Conservation (phyloP, 2,113 vertebrate species). For the Neodontobutis hainanensis region DNA sequence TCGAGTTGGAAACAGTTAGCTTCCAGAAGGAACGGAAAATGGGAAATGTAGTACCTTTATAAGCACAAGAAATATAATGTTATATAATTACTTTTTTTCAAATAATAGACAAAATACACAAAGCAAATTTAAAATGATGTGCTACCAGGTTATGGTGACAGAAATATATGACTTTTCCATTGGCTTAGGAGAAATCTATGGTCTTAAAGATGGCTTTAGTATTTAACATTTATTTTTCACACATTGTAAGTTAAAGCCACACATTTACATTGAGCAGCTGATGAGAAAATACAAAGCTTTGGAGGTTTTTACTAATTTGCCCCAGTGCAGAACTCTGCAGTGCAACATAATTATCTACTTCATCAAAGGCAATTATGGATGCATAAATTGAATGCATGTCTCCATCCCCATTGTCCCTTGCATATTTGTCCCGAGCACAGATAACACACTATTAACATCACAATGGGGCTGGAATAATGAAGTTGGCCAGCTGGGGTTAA, state of each 20-base stretch:
- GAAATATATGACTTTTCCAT: no score
- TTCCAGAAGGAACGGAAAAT: slow-evolving; percentile 29
- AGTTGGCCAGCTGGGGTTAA: slow-evolving; percentile 70
- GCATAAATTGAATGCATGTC: slow-evolving; percentile 74
- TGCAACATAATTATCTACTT: slow-evolving; percentile 77
- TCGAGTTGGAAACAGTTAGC: slow-evolving; percentile 55
- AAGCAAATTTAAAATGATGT: no score
- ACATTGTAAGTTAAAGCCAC: no score
- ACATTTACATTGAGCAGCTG: slow-evolving; percentile 19
- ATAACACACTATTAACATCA: slow-evolving; percentile 77
- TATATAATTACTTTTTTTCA: background rate
- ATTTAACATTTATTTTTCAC: no score
- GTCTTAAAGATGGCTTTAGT: no score
- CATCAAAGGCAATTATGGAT: slow-evolving; percentile 76
- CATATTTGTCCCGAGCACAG: slow-evolving; percentile 72
- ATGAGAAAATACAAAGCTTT: slow-evolving; percentile 33
- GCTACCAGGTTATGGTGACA: no score
- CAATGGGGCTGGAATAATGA: slow-evolving; percentile 74
- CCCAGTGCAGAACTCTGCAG: slow-evolving; percentile 43
- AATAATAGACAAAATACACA: background rate
- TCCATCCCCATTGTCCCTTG: slow-evolving; percentile 69
- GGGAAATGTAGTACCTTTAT: slow-evolving; percentile 8
- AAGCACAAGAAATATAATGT: background rate
- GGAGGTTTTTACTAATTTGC: slow-evolving; percentile 43
- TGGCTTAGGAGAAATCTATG: no score